Conservation (phyloP, 2,888 invertebrate species). For the Cyaniris semiargus region DNA sequence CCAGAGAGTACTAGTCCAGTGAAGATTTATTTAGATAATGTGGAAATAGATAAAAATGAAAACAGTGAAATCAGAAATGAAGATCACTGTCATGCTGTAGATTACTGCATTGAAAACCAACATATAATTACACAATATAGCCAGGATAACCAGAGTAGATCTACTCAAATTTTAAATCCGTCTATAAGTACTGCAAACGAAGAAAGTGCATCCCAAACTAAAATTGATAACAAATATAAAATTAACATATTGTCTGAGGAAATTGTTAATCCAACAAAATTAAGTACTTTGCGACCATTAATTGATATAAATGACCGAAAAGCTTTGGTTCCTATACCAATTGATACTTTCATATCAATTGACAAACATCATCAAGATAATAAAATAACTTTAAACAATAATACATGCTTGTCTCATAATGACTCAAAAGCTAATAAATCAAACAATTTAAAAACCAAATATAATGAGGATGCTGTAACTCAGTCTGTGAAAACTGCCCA, state of each 20-base stretch:
- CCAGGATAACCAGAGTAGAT: background rate
- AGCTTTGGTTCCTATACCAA: slow-evolving; percentile 18
- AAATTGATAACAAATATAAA: slow-evolving; percentile 28
- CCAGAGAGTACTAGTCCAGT: slow-evolving; percentile 30
- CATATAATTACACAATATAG: background rate
- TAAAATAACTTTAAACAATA: slow-evolving; percentile 10
- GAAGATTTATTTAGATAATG: slow-evolving; percentile 26
- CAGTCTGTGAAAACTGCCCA: background rate
- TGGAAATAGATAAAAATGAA: slow-evolving; percentile 12
- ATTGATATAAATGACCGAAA: background rate
- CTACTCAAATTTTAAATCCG: background rate
- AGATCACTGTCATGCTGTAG: background rate
- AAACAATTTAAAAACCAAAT: background rate
- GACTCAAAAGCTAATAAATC: background rate
- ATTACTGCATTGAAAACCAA: background rate
- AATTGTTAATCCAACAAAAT: slow-evolving; percentile 27
- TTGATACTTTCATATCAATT: slow-evolving; percentile 20
- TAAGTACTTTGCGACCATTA: background rate
- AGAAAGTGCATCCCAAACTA: background rate
- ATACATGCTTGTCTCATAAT: background rate
- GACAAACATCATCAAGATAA: background rate
- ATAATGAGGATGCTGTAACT: background rate
- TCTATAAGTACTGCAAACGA: background rate
- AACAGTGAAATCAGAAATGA: slow-evolving; percentile 14
- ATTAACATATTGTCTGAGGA: slow-evolving; percentile 36